Evolutionary conservation across 2,113 vertebrate genomes (phyloP).

Genomic region (Myotis davidii): DNA sequence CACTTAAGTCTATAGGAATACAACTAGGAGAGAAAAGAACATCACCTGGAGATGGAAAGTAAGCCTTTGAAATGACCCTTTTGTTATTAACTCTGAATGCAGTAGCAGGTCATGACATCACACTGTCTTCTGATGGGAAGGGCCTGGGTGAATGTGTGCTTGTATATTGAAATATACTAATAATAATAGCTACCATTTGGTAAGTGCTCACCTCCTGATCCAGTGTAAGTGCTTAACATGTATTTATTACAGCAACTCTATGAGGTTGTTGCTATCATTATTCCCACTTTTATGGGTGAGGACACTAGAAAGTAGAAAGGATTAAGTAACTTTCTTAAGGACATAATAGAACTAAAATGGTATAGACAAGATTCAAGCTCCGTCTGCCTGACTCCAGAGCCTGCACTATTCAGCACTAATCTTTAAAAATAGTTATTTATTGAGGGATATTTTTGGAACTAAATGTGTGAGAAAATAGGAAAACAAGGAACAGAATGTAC

Average conservation of each 20-base stretch:
- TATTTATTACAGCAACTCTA: not conserved
- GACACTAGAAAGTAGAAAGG: not conserved
- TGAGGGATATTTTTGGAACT: not conserved
- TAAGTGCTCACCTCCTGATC: not conserved
- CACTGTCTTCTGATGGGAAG: not conserved
- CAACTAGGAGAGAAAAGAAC: not conserved
- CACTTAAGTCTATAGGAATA: not conserved
- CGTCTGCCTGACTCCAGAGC: not conserved
- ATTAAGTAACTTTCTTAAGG: not conserved
- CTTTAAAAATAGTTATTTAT: not conserved
- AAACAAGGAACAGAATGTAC: not conserved
- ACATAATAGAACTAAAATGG: not conserved
- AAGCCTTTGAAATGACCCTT: not conserved
- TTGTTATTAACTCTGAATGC: not conserved
- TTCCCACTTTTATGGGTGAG: not conserved
- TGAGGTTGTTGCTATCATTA: not conserved
- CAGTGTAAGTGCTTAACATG: not conserved
- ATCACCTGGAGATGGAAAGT: not conserved
- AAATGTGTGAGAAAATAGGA: not conserved
- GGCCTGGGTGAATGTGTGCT: not conserved
- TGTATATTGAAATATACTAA: not conserved
- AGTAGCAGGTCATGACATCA: not conserved
- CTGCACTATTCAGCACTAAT: not conserved
- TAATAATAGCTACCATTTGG: not conserved
- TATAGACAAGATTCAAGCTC: not conserved